A percentile compares a stretch with the other conserved stretches of the same genome.
These are phyloP conservation scores for Cyclopterus lumpus DNA, from an alignment of 2,797 vertebrate genomes.

Conservation along the genomic window DNA sequence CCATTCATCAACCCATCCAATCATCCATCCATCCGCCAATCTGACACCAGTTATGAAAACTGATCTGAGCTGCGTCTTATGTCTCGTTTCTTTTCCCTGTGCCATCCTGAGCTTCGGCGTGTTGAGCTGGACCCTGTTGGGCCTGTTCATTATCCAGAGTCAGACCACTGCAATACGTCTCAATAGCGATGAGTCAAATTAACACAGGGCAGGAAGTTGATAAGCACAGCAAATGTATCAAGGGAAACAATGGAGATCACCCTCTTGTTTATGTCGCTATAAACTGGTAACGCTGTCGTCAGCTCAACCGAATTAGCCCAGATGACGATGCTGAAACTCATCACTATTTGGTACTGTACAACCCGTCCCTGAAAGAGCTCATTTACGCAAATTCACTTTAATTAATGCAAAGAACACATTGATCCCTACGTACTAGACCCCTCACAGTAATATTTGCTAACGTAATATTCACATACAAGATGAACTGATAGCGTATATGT, in stretches of 20 bases:
- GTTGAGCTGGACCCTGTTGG: not conserved
- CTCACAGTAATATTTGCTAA: not conserved
- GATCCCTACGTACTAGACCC: not conserved
- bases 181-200: conserved; percentile 27
- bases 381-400: not conserved
- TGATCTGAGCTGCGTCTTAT: conserved; percentile 1
- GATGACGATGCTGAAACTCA: not conserved
- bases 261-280: conserved; percentile 19
- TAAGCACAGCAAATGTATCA: conserved; percentile 32
- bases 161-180: not conserved
- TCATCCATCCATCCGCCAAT: no score
- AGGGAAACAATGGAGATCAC: conserved; percentile 16
- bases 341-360: not conserved
- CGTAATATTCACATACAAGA: conserved; percentile 9
- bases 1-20: no score
- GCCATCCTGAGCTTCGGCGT: not conserved
- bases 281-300: conserved; percentile 18
- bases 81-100: not conserved
- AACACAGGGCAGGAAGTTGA: conserved; percentile 42
- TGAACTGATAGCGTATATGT: conserved; percentile 15
- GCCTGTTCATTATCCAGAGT: not conserved
- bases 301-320: not conserved
- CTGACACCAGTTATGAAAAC: conserved; percentile 1
- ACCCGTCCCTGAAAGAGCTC: not conserved
- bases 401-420: not conserved